Conservation (phyloP, 35 echinoderm and acorn worm species). For the Patiria miniata region DNA sequence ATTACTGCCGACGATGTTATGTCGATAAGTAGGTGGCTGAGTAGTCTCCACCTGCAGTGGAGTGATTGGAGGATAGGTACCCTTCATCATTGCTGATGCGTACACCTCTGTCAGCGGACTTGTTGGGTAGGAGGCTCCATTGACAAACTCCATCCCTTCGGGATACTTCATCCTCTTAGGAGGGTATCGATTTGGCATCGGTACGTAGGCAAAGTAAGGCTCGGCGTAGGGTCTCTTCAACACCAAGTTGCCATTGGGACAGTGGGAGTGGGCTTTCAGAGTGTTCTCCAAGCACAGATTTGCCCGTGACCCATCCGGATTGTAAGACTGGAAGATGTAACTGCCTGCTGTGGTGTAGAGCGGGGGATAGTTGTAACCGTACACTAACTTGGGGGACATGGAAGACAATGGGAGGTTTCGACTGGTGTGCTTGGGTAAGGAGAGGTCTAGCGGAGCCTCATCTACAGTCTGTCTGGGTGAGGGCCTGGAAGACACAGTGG, state of each 20-base stretch:
- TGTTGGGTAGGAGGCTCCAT: constrained; percentile 26
- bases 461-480: constrained; percentile 21
- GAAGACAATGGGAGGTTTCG: constrained; percentile 29
- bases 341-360: constrained; percentile 59
- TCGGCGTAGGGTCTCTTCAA: constrained; percentile 67
- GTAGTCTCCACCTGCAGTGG: constrained; percentile 7
- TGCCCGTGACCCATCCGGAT: constrained; percentile 53
- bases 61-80: constrained; percentile 4
- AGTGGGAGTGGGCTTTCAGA: constrained; percentile 70
- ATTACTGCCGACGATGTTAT: not conserved
- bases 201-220: constrained; percentile 67
- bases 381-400: constrained; percentile 64
- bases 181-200: constrained; percentile 48
- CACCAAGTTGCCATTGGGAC: constrained; percentile 41
- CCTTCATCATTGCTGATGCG: constrained; percentile 47
- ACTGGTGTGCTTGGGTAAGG: constrained; percentile 66
- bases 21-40: not conserved
- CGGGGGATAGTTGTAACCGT: constrained; percentile 81
- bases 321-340: constrained; percentile 62
- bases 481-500: not conserved
- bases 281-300: constrained; percentile 74
- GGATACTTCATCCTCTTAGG: constrained; percentile 74
- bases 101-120: constrained; percentile 44
- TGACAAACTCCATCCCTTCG: constrained; percentile 72
- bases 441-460: constrained; percentile 75